phyloP scores from a whole-genome alignment of 2,888 invertebrate genomes.

The Leptinotarsa juncta region DNA sequence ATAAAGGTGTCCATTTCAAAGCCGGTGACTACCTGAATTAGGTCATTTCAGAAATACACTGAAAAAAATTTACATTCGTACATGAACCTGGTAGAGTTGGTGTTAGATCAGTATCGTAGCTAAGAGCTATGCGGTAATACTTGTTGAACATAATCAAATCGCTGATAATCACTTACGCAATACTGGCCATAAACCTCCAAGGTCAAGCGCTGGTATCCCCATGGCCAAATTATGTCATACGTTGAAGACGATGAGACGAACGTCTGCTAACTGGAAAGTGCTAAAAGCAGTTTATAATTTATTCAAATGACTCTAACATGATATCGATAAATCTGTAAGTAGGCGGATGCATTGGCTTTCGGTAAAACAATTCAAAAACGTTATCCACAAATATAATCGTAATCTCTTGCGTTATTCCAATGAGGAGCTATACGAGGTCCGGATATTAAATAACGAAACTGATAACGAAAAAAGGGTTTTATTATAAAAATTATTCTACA shows the following conservation, averaged over 20 bases:
- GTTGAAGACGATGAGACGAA: conserved; percentile 6
- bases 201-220: conserved; percentile 10
- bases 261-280: conserved; percentile 10
- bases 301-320: conserved; percentile 17
- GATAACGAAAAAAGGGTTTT: too few relatives aligned
- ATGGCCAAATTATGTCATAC: conserved; percentile 16
- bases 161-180: conserved; percentile 10
- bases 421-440: neutral
- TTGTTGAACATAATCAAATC: conserved; percentile 6
- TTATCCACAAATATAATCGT: conserved; percentile 17
- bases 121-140: neutral
- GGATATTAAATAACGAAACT: too few relatives aligned
- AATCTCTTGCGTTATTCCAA: neutral
- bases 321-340: conserved; percentile 11
- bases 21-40: neutral
- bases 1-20: neutral
- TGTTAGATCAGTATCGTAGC: neutral
- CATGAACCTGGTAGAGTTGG: neutral
- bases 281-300: conserved; percentile 6
- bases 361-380: conserved; percentile 3
- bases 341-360: conserved; percentile 13
- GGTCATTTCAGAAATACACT: neutral
- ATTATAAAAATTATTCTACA: too few relatives aligned
- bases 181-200: conserved; percentile 9
- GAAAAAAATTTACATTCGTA: neutral